A percentile compares a stretch with the other conserved stretches of the same genome.
These are phyloP conservation scores for Morinoia aosen DNA, from an alignment of 2,888 invertebrate genomes.

Conservation along the genomic window DNA sequence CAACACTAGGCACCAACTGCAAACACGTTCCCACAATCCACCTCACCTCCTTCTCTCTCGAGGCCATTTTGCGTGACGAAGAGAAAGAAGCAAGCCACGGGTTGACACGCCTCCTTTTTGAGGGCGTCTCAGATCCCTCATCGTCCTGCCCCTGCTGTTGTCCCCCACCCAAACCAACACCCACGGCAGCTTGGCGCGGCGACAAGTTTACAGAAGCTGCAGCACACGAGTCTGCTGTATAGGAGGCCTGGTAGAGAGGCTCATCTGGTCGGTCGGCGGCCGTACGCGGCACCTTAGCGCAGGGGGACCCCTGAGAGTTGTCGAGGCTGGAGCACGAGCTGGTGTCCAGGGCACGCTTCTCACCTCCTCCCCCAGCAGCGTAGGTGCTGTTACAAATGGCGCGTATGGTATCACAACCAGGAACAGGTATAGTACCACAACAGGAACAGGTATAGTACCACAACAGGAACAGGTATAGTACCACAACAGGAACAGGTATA, in stretches of 20 bases:
- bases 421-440: too few species aligned
- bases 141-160: neutral
- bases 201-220: neutral
- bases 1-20: neutral
- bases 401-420: neutral
- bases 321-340: constrained; percentile 55
- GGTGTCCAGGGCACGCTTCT: constrained; percentile 64
- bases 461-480: too few species aligned
- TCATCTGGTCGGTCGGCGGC: neutral
- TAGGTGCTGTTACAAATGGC: neutral
- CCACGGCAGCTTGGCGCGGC: neutral
- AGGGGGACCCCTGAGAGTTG: constrained; percentile 49
- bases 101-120: constrained; percentile 63
- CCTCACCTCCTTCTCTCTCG: neutral
- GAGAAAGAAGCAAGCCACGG: constrained; percentile 64
- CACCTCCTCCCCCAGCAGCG: constrained; percentile 58
- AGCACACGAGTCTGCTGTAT: neutral
- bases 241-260: neutral
- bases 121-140: neutral
- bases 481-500: too few species aligned
- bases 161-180: constrained; percentile 5
- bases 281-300: constrained; percentile 49
- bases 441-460: too few species aligned
- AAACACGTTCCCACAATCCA: neutral
- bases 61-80: constrained; percentile 58